phyloP scores from a whole-genome alignment of 2,888 invertebrate genomes.

The Serrognathus titanus region DNA sequence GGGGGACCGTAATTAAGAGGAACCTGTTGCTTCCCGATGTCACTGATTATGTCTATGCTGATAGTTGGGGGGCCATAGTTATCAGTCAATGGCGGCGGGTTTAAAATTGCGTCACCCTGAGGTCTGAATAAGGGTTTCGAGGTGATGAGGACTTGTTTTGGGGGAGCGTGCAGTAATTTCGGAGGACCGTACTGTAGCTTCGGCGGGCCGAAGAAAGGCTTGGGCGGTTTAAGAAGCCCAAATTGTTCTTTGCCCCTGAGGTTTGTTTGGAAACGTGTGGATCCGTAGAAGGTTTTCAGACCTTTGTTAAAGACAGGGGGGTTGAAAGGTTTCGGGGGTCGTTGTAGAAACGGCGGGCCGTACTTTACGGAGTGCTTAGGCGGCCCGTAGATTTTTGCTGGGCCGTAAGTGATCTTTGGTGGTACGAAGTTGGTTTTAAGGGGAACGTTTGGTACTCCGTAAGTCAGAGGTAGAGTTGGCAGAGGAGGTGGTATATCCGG shows the following conservation, averaged over 20 bases:
- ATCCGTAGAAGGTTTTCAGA: constrained; percentile 48
- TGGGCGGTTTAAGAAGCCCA: constrained; percentile 37
- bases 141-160: constrained; percentile 38
- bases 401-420: constrained; percentile 32
- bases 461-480: constrained; percentile 16
- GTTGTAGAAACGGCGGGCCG: constrained; percentile 32
- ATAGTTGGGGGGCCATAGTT: constrained; percentile 37
- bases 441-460: constrained; percentile 25
- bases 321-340: constrained; percentile 33
- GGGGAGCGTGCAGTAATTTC: constrained; percentile 50
- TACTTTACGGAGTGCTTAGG: constrained; percentile 25
- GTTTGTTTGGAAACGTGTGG: constrained; percentile 46
- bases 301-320: constrained; percentile 44
- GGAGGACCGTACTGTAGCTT: constrained; percentile 42
- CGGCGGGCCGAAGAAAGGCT: constrained; percentile 32
- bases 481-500: constrained; percentile 49
- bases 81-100: constrained; percentile 40
- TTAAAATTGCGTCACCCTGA: constrained; percentile 35
- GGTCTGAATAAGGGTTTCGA: constrained; percentile 26
- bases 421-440: constrained; percentile 31
- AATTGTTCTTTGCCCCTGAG: constrained; percentile 36
- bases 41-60: constrained; percentile 5
- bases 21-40: constrained; percentile 20
- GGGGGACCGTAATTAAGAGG: constrained; percentile 42
- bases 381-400: constrained; percentile 34